Evolutionary conservation across 2,888 invertebrate species (phyloP).

Genomic region (Didymodactylos carnosus): DNA sequence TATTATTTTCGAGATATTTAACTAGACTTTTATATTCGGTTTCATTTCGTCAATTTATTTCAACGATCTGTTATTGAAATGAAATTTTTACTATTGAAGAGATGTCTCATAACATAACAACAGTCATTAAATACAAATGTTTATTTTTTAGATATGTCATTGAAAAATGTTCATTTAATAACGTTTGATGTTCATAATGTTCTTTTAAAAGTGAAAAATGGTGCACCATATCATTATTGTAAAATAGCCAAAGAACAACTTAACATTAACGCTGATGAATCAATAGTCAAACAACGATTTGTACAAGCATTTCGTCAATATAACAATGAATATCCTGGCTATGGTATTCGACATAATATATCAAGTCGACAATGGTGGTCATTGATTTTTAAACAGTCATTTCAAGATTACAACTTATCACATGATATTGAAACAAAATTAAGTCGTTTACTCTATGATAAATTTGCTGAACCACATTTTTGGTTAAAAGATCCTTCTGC

Average conservation of each 20-base stretch:
- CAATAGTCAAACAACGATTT: neutral
- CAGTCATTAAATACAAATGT: too few species aligned
- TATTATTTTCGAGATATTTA: too few species aligned
- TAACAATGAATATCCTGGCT: neutral
- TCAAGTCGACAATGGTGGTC: neutral
- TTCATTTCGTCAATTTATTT: too few species aligned
- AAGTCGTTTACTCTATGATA: neutral
- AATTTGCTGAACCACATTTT: neutral
- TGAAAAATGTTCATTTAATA: neutral
- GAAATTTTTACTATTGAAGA: too few species aligned
- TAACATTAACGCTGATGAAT: neutral
- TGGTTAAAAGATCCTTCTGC: slow-evolving; percentile 40
- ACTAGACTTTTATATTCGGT: too few species aligned
- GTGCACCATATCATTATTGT: neutral
- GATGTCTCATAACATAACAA: too few species aligned
- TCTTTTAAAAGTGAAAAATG: neutral
- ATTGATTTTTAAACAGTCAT: neutral
- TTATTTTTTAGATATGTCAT: too few species aligned
- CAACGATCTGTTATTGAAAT: too few species aligned
- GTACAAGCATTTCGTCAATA: neutral
- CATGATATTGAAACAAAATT: neutral
- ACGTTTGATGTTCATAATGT: neutral
- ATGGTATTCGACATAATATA: neutral
- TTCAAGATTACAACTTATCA: neutral
- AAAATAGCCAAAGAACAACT: neutral